These are phyloP conservation scores for Ennomos erosarius DNA, from an alignment of 2,888 invertebrate species.

Conservation along the genomic window DNA sequence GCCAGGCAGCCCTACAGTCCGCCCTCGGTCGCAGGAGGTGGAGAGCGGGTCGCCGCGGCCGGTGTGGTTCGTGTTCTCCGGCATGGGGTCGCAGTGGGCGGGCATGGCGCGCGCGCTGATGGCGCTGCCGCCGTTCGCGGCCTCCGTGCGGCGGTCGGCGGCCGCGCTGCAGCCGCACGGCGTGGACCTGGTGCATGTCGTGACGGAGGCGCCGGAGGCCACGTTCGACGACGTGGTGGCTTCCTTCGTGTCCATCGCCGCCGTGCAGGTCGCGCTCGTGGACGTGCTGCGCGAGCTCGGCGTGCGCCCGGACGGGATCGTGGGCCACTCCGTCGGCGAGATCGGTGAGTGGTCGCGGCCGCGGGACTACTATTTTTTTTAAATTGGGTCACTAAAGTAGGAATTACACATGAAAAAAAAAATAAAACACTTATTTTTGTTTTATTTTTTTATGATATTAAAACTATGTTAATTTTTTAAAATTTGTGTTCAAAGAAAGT, in stretches of 20 bases:
- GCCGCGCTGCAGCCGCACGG: conserved; percentile 91
- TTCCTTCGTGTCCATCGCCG: conserved; percentile 97
- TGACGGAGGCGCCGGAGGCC: conserved; percentile 90
- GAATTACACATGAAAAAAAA: too few relatives aligned
- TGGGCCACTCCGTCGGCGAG: conserved; percentile 98
- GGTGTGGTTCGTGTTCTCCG: conserved; percentile 97
- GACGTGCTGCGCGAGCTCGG: conserved; percentile 92
- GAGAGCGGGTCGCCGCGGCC: conserved; percentile 87
- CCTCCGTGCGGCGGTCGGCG: conserved; percentile 91
- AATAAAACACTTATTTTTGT: too few relatives aligned
- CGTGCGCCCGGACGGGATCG: conserved; percentile 95
- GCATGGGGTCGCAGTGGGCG: conserved; percentile 99
- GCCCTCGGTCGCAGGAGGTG: conserved; percentile 53
- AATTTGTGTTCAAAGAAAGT: too few relatives aligned
- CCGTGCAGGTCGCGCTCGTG: conserved; percentile 98
- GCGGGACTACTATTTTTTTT: too few relatives aligned
- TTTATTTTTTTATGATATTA: too few relatives aligned
- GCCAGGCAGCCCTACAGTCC: too few relatives aligned
- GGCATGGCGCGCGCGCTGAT: conserved; percentile 97
- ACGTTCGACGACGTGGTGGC: conserved; percentile 94
- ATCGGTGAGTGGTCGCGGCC: conserved; percentile 79
- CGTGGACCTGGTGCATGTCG: conserved; percentile 92
- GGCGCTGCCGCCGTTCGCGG: conserved; percentile 92
- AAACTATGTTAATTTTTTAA: too few relatives aligned
- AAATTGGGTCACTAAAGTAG: too few relatives aligned